Conservation (phyloP, 1,140 invertebrate genomes). For the Ostrea denselamellosa region DNA sequence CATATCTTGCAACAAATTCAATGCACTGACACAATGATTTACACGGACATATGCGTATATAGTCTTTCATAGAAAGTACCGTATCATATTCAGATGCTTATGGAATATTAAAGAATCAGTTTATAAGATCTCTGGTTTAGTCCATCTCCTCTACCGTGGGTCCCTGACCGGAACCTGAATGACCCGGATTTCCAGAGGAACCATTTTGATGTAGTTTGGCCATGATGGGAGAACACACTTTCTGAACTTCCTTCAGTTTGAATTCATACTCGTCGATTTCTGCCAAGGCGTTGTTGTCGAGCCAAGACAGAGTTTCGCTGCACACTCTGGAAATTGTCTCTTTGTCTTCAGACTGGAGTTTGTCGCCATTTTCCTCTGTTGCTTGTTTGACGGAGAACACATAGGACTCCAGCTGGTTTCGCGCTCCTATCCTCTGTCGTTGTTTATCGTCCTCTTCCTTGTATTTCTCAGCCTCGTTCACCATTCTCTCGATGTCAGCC, state of each 20-base stretch:
- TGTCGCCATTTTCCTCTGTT: conserved; percentile 83
- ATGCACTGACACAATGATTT: too few species aligned
- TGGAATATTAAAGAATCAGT: too few species aligned
- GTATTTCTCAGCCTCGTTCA: conserved; percentile 82
- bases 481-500: conserved; percentile 81
- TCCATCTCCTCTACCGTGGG: conserved; percentile 49
- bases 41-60: too few species aligned
- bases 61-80: too few species aligned
- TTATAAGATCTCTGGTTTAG: conserved; percentile 79
- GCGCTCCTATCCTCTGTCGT: conserved; percentile 89
- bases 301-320: conserved; percentile 77
- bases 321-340: neutral
- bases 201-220: neutral
- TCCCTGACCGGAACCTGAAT: neutral
- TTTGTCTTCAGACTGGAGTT: conserved; percentile 78
- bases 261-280: conserved; percentile 79
- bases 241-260: conserved; percentile 77
- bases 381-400: conserved; percentile 94
- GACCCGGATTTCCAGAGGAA: neutral
- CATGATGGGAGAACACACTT: conserved; percentile 46
- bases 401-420: conserved; percentile 81
- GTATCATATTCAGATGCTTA: too few species aligned
- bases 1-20: too few species aligned
- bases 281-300: conserved; percentile 79
- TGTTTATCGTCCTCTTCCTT: conserved; percentile 86